These are phyloP conservation scores for Lithophane semibrunnea DNA, from an alignment of 2,888 invertebrate genomes.

Conservation along the genomic window DNA sequence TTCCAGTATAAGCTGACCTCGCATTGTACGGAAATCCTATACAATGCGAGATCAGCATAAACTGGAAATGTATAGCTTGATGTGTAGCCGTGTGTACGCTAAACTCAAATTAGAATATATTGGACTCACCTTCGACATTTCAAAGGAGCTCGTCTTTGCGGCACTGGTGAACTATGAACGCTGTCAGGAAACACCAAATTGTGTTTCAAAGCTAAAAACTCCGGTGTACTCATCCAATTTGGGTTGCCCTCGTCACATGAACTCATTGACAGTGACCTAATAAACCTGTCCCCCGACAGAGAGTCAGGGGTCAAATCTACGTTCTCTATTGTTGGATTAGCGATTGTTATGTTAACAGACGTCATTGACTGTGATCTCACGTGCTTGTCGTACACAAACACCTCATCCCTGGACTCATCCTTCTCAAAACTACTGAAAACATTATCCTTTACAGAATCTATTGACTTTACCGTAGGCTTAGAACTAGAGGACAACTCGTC, in stretches of 20 bases:
- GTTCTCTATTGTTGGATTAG: conserved; percentile 94
- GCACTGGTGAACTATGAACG: conserved; percentile 94
- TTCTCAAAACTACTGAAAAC: conserved; percentile 82
- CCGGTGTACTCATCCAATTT: conserved; percentile 95
- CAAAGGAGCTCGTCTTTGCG: conserved; percentile 91
- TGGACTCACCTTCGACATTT: conserved; percentile 91
- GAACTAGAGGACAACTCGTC: conserved; percentile 84
- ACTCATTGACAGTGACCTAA: conserved; percentile 92
- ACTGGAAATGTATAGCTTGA: too few species aligned
- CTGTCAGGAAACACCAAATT: conserved; percentile 95
- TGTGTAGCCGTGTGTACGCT: too few species aligned
- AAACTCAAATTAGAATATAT: neutral
- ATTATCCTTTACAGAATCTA: conserved; percentile 83
- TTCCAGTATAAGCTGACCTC: too few species aligned
- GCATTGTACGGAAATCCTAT: too few species aligned
- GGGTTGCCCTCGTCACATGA: conserved; percentile 93
- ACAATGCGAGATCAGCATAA: too few species aligned
- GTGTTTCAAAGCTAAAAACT: conserved; percentile 94
- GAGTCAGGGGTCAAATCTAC: conserved; percentile 92
- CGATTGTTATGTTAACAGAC: conserved; percentile 92
- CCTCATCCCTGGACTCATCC: conserved; percentile 83
- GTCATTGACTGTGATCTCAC: conserved; percentile 91
- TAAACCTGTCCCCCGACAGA: conserved; percentile 90
- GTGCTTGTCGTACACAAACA: conserved; percentile 84
- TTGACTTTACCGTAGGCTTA: conserved; percentile 83